Evolutionary conservation across 2,888 invertebrate genomes (phyloP).

Genomic region (Tillus elongatus): DNA sequence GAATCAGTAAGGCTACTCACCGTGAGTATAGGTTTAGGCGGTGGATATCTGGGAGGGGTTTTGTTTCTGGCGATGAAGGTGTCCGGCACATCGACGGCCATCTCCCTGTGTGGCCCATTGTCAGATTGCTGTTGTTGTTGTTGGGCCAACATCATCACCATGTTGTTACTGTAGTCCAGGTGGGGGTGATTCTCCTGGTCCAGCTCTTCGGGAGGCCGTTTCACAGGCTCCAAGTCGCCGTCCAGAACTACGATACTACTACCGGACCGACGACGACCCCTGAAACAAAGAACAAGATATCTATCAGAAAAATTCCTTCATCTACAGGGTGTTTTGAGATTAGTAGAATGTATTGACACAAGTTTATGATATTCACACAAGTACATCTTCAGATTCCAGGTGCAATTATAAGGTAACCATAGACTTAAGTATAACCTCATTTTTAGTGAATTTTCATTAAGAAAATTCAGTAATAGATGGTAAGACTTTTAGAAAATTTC

Average conservation of each 20-base stretch:
- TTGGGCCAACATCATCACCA: conserved; percentile 83
- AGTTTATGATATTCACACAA: no score
- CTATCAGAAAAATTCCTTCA: conserved; percentile 14
- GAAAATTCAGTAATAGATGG: no score
- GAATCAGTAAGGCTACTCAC: no score
- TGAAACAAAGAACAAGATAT: no score
- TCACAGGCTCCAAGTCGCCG: conserved; percentile 56
- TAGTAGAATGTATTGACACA: no score
- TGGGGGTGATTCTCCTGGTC: conserved; percentile 45
- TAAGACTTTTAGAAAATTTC: no score
- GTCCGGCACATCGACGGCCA: conserved; percentile 97
- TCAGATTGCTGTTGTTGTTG: conserved; percentile 46
- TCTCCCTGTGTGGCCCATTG: conserved; percentile 88
- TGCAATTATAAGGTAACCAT: no score
- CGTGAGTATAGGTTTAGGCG: conserved; percentile 49
- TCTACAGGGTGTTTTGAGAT: no score
- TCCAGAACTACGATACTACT: conserved; percentile 76
- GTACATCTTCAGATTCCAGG: no score
- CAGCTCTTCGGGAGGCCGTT: conserved; percentile 49
- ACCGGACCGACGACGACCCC: conserved; percentile 70
- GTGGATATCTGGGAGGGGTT: conserved; percentile 84
- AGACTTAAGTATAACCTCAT: no score
- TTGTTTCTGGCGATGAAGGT: conserved; percentile 85
- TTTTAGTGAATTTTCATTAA: no score
- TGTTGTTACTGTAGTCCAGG: conserved; percentile 60